Conservation (phyloP, 92 coral and sea anemone genomes). For the Metridium senile region DNA sequence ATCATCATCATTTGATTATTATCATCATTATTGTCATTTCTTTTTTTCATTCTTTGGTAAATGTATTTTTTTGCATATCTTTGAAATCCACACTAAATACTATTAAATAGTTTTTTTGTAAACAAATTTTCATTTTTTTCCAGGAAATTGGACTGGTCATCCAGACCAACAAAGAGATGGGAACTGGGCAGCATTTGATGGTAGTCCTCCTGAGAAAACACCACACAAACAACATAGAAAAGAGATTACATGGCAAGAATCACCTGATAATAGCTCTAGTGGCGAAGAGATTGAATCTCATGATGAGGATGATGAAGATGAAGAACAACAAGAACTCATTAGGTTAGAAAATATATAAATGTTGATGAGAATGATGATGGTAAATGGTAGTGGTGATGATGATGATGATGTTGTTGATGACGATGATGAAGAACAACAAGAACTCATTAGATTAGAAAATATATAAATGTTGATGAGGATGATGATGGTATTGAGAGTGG, state of each 20-base stretch:
- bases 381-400: not conserved
- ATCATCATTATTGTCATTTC: no score
- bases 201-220: constrained; percentile 29
- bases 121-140: no score
- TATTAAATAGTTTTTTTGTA: no score
- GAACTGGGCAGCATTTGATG: constrained; percentile 69
- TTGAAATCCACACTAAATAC: no score
- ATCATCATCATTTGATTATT: no score
- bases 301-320: constrained; percentile 56
- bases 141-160: constrained; percentile 39
- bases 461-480: not conserved
- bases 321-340: constrained; percentile 76
- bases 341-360: constrained; percentile 43
- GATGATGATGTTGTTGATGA: not conserved
- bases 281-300: constrained; percentile 74
- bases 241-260: constrained; percentile 38
- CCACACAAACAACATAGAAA: constrained; percentile 18
- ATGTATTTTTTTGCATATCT: no score
- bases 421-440: not conserved
- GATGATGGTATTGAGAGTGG: not conserved
- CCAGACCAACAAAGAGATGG: constrained; percentile 33
- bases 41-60: no score
- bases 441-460: not conserved
- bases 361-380: not conserved
- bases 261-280: constrained; percentile 86